Evolutionary conservation across 2,113 vertebrate species (phyloP).

Genomic region (Marcusenius ussheri): DNA sequence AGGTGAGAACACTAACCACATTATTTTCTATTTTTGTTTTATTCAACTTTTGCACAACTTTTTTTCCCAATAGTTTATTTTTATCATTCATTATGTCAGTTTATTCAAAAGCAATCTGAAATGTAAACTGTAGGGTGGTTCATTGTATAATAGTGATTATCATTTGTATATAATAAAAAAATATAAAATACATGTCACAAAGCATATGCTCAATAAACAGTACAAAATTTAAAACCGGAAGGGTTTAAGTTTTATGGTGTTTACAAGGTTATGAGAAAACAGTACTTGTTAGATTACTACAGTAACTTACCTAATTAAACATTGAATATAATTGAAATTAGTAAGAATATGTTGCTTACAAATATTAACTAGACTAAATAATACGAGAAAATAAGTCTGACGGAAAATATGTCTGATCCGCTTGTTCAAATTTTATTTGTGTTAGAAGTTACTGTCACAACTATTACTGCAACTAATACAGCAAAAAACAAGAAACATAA

Average conservation of each 20-base stretch:
- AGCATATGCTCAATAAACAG: not conserved
- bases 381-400: not conserved
- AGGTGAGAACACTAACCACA: not conserved
- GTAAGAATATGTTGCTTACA: not conserved
- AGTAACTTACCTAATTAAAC: not conserved
- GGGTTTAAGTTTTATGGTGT: not conserved
- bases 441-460: not conserved
- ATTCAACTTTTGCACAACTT: not conserved
- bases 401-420: not conserved
- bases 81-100: not conserved
- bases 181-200: conserved; percentile 3
- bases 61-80: not conserved
- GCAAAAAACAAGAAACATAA: not conserved
- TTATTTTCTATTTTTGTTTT: not conserved
- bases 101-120: not conserved
- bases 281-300: not conserved
- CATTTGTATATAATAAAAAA: not conserved
- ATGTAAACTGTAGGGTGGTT: not conserved
- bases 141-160: not conserved
- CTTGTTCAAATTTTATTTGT: not conserved
- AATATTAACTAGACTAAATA: not conserved
- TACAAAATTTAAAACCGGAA: not conserved
- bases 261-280: not conserved
- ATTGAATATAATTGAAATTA: not conserved
- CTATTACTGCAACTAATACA: not conserved